Percentiles rank a stretch among this genome's conserved stretches.
Conservation (phyloP, 2,888 invertebrate genomes). For the Parnassius mnemosyne region DNA sequence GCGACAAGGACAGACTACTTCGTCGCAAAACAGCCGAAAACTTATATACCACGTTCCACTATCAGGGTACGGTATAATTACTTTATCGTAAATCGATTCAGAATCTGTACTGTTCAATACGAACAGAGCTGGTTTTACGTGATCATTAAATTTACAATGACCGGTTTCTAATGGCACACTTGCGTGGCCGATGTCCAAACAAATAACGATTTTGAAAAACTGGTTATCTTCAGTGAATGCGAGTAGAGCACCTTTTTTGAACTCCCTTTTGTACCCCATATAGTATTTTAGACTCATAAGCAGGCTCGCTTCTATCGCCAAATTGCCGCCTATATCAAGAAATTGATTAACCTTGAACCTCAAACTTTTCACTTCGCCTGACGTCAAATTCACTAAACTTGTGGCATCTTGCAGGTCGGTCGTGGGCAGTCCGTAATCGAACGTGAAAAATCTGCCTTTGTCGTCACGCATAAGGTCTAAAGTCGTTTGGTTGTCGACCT, state of each 20-base stretch:
- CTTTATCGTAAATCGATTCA: constrained; percentile 81
- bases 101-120: constrained; percentile 83
- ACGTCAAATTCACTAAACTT: constrained; percentile 84
- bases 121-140: constrained; percentile 78
- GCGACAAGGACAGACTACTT: constrained; percentile 67
- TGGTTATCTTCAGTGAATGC: constrained; percentile 71
- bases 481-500: constrained; percentile 50
- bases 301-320: constrained; percentile 86
- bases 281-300: constrained; percentile 80
- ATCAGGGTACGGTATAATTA: constrained; percentile 90
- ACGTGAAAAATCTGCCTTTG: constrained; percentile 87
- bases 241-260: constrained; percentile 48
- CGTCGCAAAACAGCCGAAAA: constrained; percentile 84
- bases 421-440: constrained; percentile 85
- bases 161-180: constrained; percentile 83
- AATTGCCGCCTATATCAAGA: constrained; percentile 89
- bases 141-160: constrained; percentile 79
- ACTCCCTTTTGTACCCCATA: constrained; percentile 65
- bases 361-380: constrained; percentile 82
- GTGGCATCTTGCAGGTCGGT: constrained; percentile 83
- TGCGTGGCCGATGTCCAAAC: constrained; percentile 80
- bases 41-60: constrained; percentile 91
- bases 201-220: constrained; percentile 81
- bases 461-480: constrained; percentile 78
- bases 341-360: constrained; percentile 86